These are phyloP conservation scores for Drosophila fungiperda DNA, from an alignment of 2,888 invertebrate species.

Conservation along the genomic window DNA sequence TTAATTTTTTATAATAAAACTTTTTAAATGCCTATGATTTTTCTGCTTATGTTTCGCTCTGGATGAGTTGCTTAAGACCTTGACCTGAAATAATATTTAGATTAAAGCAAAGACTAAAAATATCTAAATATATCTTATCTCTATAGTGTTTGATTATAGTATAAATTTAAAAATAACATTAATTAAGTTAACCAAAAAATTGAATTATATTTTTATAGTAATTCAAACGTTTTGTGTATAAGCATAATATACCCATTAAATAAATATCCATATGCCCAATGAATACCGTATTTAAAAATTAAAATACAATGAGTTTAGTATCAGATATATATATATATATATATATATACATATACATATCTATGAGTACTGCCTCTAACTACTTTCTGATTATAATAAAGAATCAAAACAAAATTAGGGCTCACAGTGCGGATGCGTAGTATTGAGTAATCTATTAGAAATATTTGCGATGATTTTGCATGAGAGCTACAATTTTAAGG, in stretches of 20 bases:
- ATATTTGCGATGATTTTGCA: conserved; percentile 7
- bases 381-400: not conserved
- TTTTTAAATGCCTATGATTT: not conserved
- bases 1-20: not conserved
- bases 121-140: too few relatives aligned
- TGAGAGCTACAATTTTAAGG: conserved; percentile 51
- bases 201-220: too few relatives aligned
- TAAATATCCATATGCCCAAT: not conserved
- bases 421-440: conserved; percentile 45
- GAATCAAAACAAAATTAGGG: not conserved
- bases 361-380: not conserved
- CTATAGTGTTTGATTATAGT: not conserved
- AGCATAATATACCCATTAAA: not conserved
- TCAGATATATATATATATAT: not conserved
- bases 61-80: not conserved
- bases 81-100: not conserved
- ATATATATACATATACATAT: not conserved
- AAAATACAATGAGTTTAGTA: not conserved
- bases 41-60: not conserved
- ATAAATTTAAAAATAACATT: not conserved
- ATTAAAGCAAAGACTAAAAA: too few relatives aligned
- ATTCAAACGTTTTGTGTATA: not conserved
- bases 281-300: not conserved
- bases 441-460: conserved; percentile 15
- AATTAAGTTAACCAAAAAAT: not conserved